A percentile compares a stretch with the other conserved stretches of the same genome.
These are phyloP conservation scores for Acinonyx jubatus DNA, from an alignment of 2,113 vertebrate species.

Conservation along the genomic window DNA sequence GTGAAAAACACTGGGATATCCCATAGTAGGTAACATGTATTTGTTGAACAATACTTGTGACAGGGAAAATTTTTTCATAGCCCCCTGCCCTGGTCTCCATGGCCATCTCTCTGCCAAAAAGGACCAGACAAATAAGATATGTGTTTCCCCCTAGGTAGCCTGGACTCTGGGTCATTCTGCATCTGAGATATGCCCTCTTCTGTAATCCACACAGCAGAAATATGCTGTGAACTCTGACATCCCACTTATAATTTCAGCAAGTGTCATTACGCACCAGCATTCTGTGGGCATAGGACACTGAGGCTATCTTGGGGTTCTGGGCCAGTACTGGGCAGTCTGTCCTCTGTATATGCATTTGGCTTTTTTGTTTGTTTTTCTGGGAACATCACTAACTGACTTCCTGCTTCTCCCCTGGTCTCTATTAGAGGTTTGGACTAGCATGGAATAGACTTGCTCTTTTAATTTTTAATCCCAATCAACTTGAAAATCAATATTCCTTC, in stretches of 20 bases:
- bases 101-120: slow-evolving; percentile 23
- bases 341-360: neutral
- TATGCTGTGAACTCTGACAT: neutral
- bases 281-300: neutral
- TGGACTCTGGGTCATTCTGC: neutral
- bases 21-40: neutral
- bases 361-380: neutral
- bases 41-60: slow-evolving; percentile 11
- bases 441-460: neutral
- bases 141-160: neutral
- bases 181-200: slow-evolving; percentile 36
- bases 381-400: neutral
- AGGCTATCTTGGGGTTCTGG: neutral
- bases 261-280: neutral
- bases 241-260: neutral
- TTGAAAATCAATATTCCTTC: neutral
- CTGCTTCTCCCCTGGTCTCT: neutral
- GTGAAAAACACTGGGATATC: neutral
- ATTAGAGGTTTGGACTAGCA: neutral
- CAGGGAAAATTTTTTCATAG: neutral
- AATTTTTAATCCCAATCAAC: slow-evolving; percentile 41
- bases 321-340: neutral
- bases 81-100: neutral
- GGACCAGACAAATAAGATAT: slow-evolving; percentile 10
- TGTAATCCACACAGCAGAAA: slow-evolving; percentile 39